A percentile compares a stretch with the other conserved stretches of the same genome.
Conservation (phyloP, 2,797 vertebrate genomes). For the Muscicapa striata region DNA sequence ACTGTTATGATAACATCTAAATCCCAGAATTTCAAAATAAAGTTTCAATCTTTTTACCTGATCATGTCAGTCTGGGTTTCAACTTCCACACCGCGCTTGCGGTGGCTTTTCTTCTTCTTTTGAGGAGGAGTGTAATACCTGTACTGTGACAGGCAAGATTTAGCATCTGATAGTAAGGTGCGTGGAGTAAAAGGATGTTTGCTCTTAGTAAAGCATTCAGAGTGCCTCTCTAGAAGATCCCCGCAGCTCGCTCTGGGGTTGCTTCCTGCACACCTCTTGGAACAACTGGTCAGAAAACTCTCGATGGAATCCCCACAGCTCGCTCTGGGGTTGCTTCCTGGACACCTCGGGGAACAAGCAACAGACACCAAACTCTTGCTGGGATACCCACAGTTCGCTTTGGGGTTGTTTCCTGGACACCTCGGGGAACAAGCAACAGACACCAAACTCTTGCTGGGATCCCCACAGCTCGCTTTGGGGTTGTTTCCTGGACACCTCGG, state of each 20-base stretch:
- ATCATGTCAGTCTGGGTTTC: conserved; percentile 77
- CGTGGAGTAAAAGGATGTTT: conserved; percentile 89
- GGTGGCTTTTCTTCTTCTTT: conserved; percentile 66
- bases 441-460: neutral
- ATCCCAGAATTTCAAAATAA: neutral
- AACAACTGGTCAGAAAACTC: too few species aligned
- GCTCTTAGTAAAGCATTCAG: conserved; percentile 82
- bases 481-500: too few species aligned
- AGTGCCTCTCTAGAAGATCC: conserved; percentile 89
- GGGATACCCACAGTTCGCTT: conserved; percentile 79
- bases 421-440: conserved; percentile 41
- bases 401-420: conserved; percentile 79
- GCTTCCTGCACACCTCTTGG: too few species aligned
- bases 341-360: too few species aligned
- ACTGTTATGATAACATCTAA: neutral
- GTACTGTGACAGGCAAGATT: conserved; percentile 86
- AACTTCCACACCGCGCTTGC: conserved; percentile 53
- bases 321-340: too few species aligned
- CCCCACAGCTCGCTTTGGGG: too few species aligned
- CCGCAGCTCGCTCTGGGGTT: too few species aligned
- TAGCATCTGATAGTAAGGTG: conserved; percentile 87
- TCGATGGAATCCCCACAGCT: too few species aligned
- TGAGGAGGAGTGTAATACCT: conserved; percentile 88
- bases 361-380: too few species aligned
- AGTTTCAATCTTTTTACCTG: conserved; percentile 77